Evolutionary conservation across 2,888 invertebrate genomes (phyloP), one percentile per base, ranked within the genome.

Genomic region (Heliconius sara): DNA sequence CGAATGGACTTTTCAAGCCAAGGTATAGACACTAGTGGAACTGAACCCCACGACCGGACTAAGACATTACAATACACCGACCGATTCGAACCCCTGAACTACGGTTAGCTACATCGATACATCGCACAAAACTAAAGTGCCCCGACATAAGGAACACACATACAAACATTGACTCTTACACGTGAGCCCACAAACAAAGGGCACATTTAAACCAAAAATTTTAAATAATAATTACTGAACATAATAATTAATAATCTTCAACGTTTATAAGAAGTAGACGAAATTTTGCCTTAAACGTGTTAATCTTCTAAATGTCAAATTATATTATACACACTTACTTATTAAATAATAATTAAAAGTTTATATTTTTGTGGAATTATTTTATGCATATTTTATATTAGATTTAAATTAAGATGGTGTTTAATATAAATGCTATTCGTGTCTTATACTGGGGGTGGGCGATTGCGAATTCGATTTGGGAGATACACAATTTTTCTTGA

Each of bases 321-420:
- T 75, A 65, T n/a, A 73, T 75, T 66, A 78, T 78, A 66, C 71
- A 60, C 60, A 77, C 30, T 22, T 67, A 67, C 68, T 68, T 67
- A 67, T 43, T 43, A 43, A 27, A 27, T 16, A 70, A 70, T 43
- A 39, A 39, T 68, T 27, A 47, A 63, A 34, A 68, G 19, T 19
- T 43, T 70, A 70, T 79, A 75, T 79, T 63, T 78, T 75, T 74
- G 68, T 79, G 75, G 47, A 68, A 47, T 78, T 68, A 68, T 74
- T 79, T 47, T 68, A 70, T 66, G 66, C 66, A 34, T 57, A 30
- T 73, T 60, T 30, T 60, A 27, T 75, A 22, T 39, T 43, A 75
- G 47, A 39, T 75, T 65, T 75, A 75, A 47, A 66, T 25, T 66
- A 65, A 25, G 34, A 65, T 43, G 47, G 47, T 65, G 65, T 75